Evolutionary conservation across 2,113 vertebrate genomes (phyloP).

Genomic region (Eolophus roseicapilla): DNA sequence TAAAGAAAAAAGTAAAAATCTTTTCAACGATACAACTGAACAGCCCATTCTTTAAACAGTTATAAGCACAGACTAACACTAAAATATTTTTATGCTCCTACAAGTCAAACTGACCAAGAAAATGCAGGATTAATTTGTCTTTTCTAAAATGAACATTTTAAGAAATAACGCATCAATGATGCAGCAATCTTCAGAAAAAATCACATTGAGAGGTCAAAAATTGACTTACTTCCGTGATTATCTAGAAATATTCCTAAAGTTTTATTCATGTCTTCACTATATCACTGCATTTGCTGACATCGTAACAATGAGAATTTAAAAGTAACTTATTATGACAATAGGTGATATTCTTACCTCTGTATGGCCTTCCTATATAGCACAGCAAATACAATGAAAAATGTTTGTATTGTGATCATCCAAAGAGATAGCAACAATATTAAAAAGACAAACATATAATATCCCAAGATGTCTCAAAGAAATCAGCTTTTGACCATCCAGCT

Average conservation of each 20-base stretch:
- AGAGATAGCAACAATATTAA: background rate
- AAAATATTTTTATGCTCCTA: background rate
- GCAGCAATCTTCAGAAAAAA: background rate
- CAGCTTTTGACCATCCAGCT: background rate
- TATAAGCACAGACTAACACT: background rate
- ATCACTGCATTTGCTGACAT: background rate
- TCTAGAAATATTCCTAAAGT: background rate
- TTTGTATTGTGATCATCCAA: background rate
- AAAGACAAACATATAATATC: background rate
- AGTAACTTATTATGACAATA: background rate
- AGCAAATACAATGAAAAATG: background rate
- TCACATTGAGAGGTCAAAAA: background rate
- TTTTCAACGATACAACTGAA: background rate
- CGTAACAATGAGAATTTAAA: background rate
- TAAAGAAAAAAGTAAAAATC: background rate
- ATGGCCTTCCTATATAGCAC: background rate
- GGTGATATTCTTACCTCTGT: background rate
- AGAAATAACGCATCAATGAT: background rate
- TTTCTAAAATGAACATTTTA: background rate
- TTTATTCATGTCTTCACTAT: background rate
- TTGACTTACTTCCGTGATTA: background rate
- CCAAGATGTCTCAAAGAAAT: background rate
- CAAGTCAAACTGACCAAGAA: background rate
- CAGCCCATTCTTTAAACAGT: background rate
- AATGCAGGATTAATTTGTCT: background rate